phyloP scores from a whole-genome alignment of 2,113 vertebrate genomes.

The Lycaon pictus region DNA sequence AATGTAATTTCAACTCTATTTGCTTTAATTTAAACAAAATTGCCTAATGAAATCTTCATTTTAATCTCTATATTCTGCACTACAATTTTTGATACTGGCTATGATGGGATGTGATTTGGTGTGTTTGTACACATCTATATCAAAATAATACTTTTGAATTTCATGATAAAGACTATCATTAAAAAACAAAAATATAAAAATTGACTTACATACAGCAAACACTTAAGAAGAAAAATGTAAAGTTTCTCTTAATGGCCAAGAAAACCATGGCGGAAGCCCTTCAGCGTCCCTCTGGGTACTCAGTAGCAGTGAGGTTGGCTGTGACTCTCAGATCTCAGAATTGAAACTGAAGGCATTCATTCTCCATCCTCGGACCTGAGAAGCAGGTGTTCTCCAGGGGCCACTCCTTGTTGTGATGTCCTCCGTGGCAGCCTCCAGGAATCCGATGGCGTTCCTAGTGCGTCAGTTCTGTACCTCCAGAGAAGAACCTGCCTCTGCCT shows the following conservation, averaged over 20 bases:
- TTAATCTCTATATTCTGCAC: neutral
- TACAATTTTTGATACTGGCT: neutral
- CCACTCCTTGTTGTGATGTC: neutral
- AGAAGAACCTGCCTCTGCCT: too few species aligned
- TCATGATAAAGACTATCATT: neutral
- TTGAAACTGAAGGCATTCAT: neutral
- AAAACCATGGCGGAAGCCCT: neutral
- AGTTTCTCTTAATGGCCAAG: neutral
- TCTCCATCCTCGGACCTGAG: neutral
- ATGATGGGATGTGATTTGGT: neutral
- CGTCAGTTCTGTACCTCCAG: fast-evolving
- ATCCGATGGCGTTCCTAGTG: neutral
- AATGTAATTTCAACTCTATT: neutral
- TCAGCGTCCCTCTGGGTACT: neutral
- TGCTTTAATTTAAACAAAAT: neutral
- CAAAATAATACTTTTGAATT: neutral
- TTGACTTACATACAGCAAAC: neutral
- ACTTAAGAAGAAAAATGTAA: neutral
- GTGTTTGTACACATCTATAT: neutral
- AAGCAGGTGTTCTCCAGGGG: neutral
- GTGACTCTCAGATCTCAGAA: neutral
- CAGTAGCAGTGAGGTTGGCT: fast-evolving
- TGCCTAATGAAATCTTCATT: neutral
- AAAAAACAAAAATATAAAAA: neutral
- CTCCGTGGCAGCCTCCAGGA: neutral